These are phyloP conservation scores for Mus pahari DNA, from an alignment of 2,113 vertebrate genomes.

Conservation along the genomic window DNA sequence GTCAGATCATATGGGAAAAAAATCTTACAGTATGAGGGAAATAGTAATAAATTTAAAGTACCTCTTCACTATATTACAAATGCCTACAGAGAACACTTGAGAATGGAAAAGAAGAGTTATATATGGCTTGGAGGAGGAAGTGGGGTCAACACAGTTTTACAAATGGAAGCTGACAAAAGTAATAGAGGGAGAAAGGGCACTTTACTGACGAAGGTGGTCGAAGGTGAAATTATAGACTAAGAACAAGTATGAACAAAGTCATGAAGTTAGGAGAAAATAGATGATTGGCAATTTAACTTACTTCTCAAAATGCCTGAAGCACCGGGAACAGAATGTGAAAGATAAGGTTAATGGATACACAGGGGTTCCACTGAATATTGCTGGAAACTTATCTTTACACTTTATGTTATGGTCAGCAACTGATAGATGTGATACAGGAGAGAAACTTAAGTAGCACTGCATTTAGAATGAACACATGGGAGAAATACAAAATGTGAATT, in stretches of 20 bases:
- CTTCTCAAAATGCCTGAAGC: not conserved
- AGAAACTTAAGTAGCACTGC: not conserved
- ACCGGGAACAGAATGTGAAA: not conserved
- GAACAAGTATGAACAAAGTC: not conserved
- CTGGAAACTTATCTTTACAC: slow-evolving; percentile 31
- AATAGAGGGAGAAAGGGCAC: not conserved
- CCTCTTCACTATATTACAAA: not conserved
- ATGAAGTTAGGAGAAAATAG: not conserved
- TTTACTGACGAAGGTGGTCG: not conserved
- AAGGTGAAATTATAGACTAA: not conserved
- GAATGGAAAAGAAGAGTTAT: not conserved
- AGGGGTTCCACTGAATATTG: not conserved
- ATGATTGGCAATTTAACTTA: not conserved
- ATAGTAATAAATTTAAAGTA: not conserved
- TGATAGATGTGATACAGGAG: not conserved
- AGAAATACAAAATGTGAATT: not conserved
- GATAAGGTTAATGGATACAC: not conserved
- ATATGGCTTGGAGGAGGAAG: not conserved
- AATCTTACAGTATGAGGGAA: not conserved
- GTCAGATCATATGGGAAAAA: not conserved
- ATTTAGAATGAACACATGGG: not conserved
- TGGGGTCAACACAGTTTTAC: not conserved
- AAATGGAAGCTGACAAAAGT: not conserved
- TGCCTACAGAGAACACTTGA: not conserved
- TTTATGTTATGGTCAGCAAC: not conserved